Evolutionary conservation across 1,140 invertebrate genomes (phyloP), one percentile per base, ranked within the genome.

Genomic region (Spodoptera frugiperda): DNA sequence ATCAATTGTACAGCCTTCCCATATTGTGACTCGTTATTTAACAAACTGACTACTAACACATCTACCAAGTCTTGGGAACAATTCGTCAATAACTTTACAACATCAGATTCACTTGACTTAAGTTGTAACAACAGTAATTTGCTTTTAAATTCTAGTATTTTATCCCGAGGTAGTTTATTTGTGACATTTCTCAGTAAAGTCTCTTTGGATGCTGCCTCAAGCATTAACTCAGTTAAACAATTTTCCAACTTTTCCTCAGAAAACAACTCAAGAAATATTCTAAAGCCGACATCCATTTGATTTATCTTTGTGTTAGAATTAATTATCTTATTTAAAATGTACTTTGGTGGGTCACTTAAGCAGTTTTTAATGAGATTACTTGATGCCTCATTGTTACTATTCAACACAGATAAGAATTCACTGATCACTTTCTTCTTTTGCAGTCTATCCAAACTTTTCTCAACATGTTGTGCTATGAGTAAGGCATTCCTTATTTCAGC

Each of bases 401-500:
- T 83, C 14, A 92, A 63, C 19, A 74, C 65, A 14, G 77, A 59
- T 17, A 92, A 53, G 77, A 93, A 91, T 30, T 91, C 86, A 61
- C 82, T 77, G 61, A 88, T 67, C 17, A 87, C 19, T 14, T 78
- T 79, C 10, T 76, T 77, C 72, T 88, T 84, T 76, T 93, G 83
- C 12, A 95, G 84, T 82, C 88, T 91, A 68, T 87, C 75, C 8
- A 94, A 78, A 76, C 87, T 87, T 78, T 92, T 94, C 84, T 95
- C 95, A 53, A 95, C 85, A 79, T 94, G 94, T 70, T 84, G 76
- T 11, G 93, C 91, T 57, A 93, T 85, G 76, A 93, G 78, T 82
- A 95, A 95, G n/a, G 91, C 88, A 80, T 87, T 94, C 84, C 84
- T 89, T n/a, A 95, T 89, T 82, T 94, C 92, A 81, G 89, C 86